A percentile compares a stretch with the other conserved stretches of the same genome.
Evolutionary conservation across 2,797 vertebrate genomes (phyloP).

Genomic region (Chelidonichthys spinosus): DNA sequence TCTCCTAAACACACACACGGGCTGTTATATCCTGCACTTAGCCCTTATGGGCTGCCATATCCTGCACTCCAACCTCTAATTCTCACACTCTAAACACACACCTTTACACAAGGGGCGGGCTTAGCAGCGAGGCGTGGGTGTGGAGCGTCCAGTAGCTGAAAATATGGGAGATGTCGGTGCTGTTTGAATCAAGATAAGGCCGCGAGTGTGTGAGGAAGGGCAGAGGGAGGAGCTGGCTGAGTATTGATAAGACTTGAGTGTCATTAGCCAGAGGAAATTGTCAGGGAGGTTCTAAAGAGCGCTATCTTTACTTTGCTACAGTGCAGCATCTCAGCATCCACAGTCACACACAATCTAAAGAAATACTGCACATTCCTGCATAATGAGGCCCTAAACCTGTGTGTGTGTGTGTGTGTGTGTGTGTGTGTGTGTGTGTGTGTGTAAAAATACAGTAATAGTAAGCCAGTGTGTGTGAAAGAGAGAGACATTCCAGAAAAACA

Average conservation of each 20-base stretch:
- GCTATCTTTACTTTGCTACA: conserved; percentile 74
- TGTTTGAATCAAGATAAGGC: conserved; percentile 55
- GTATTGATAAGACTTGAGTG: conserved; percentile 69
- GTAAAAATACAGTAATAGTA: conserved; percentile 63
- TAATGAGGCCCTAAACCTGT: conserved; percentile 82
- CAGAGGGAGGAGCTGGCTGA: conserved; percentile 40
- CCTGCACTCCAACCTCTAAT: conserved; percentile 79
- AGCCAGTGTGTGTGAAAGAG: conserved; percentile 57
- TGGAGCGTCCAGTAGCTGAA: conserved; percentile 31
- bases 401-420: conserved; percentile 50
- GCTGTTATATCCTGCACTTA: conserved; percentile 77
- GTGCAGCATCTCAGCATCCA: conserved; percentile 89
- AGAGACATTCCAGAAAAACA: conserved; percentile 55
- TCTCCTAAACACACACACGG: conserved; percentile 70
- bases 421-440: conserved; percentile 41
- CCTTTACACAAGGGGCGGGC: conserved; percentile 61
- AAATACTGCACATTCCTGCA: conserved; percentile 97
- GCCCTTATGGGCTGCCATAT: conserved; percentile 75
- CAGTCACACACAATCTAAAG: conserved; percentile 88
- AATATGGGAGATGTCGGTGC: conserved; percentile 34
- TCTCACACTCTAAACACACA: conserved; percentile 76
- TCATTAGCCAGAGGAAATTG: conserved; percentile 78
- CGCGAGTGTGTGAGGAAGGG: conserved; percentile 49
- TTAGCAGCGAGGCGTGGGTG: conserved; percentile 52
- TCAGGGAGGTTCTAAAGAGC: conserved; percentile 77